Conservation (phyloP, 2,113 vertebrate genomes). For the Oxyruncus cristatus region DNA sequence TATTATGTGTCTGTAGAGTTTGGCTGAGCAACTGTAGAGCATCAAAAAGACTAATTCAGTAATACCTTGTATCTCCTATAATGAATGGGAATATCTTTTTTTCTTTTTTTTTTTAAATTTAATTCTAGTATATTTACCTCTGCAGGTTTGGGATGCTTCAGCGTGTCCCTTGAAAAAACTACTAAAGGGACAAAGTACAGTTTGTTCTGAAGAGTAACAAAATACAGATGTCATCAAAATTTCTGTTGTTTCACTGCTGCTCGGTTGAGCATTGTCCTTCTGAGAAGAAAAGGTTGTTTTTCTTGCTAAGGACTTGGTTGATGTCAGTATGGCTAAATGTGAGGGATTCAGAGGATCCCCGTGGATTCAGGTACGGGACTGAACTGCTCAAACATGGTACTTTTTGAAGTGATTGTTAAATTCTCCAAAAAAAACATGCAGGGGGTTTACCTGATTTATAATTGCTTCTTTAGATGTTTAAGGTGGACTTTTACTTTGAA, state of each 20-base stretch:
- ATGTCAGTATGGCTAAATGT: neutral
- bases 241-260: neutral
- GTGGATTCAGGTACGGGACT: fast-evolving
- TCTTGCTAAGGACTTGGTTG: neutral
- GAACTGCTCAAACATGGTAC: neutral
- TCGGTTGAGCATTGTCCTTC: neutral
- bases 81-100: neutral
- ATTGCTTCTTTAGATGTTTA: neutral
- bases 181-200: neutral
- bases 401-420: neutral
- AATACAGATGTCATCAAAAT: neutral
- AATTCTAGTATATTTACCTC: neutral
- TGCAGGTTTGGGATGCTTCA: neutral
- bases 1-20: neutral
- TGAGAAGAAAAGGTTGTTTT: neutral
- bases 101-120: neutral
- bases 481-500: neutral
- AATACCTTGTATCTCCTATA: neutral
- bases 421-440: neutral
- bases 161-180: neutral
- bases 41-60: neutral
- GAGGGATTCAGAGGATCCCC: neutral
- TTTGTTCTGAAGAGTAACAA: neutral
- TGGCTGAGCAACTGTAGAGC: neutral
- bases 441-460: neutral